Base-by-base conservation (phyloP, 2,888 invertebrate species). In the Terebella lapidaria region DNA sequence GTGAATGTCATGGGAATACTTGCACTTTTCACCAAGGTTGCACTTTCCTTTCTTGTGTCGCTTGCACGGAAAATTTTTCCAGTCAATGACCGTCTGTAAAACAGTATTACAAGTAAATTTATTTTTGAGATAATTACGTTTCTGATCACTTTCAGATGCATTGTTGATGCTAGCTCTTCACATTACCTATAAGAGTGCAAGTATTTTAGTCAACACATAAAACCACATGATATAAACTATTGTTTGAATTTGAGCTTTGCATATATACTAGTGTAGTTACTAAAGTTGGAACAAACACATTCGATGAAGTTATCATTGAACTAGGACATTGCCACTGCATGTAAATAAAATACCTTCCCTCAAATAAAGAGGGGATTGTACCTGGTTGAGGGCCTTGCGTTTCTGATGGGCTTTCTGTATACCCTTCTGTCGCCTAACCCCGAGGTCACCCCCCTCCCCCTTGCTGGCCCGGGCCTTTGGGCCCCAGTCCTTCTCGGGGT, bases 401-500 rank as follows among this genome's bases (percentile, higher is more conserved):
- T 56, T 63, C 24, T 60, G 59, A 42, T 27, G 49, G 25, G 56
- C 60, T 61, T 56, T 67, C 54, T 54, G 24, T n/a, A 45, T 45
- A n/a, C 66, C 66, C 26, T 57, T 54, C 46, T 60, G 5, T 35
- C 64, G 24, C 20, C 60, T 55, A 26, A 60, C 58, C 22, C 62
- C 64, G 51, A 62, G 24, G 0, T 57, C 57, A n/a, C 53, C 57
- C 20, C 24, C 46, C 18, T 47, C 55, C 2, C 62, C 57, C 29
- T 54, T 20, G 18, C 45, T 70, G 1, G 91, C 87, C 68, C 88
- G 85, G 0, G 89, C 86, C 54, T 94, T 94, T 0, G 96, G 95
- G 0, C 96, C 95, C 95, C 95, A 96, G 80, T 88, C 84, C 0
- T 88, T 87, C 28, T 87, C 82, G 0, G 95, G 95, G 83, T 96